phyloP scores from a whole-genome alignment of 2,113 vertebrate species.

The Boleophthalmus pectinirostris region DNA sequence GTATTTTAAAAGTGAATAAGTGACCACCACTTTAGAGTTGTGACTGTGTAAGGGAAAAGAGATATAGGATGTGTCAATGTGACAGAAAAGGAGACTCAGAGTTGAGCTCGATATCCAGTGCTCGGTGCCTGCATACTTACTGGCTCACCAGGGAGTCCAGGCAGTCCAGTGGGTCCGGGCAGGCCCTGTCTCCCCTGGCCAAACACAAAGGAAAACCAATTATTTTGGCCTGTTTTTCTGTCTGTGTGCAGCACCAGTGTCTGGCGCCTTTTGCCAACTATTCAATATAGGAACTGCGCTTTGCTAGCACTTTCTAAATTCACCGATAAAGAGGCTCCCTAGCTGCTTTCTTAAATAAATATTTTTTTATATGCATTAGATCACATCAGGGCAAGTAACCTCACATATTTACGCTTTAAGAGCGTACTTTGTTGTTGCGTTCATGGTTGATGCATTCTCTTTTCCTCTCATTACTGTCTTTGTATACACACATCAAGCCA shows the following conservation, averaged over 20 bases:
- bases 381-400: slow-evolving; percentile 7
- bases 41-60: slow-evolving; percentile 40
- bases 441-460: background rate
- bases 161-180: slow-evolving; percentile 81
- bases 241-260: slow-evolving; percentile 34
- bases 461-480: slow-evolving; percentile 21
- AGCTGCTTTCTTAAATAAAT: slow-evolving; percentile 22
- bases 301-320: slow-evolving; percentile 24
- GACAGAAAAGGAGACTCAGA: slow-evolving; percentile 46
- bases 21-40: slow-evolving; percentile 15
- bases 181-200: slow-evolving; percentile 86
- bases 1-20: background rate
- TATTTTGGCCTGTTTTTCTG: slow-evolving; percentile 27
- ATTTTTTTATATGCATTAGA: slow-evolving; percentile 1
- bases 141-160: slow-evolving; percentile 84
- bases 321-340: background rate
- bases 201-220: slow-evolving; percentile 37
- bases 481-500: slow-evolving; percentile 3
- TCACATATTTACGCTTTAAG: background rate
- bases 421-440: slow-evolving; percentile 1
- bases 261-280: slow-evolving; percentile 12
- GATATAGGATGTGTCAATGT: slow-evolving; percentile 37
- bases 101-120: slow-evolving; percentile 45
- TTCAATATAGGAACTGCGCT: slow-evolving; percentile 5
- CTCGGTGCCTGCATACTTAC: slow-evolving; percentile 76